phyloP scores from a whole-genome alignment of 2,113 vertebrate genomes.

The Poeciliopsis occidentalis region DNA sequence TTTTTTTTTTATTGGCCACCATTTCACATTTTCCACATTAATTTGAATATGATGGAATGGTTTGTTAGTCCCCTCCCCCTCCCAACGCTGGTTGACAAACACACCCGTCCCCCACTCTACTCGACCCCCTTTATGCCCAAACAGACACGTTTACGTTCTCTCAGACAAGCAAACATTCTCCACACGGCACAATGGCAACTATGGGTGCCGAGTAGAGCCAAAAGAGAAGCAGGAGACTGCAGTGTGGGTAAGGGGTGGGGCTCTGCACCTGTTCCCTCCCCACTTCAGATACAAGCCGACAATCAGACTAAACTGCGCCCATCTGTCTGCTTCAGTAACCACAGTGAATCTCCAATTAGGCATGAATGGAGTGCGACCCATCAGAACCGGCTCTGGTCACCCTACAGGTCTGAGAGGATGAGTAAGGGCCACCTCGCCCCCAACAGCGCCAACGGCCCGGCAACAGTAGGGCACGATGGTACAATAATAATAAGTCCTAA shows the following conservation, averaged over 20 bases:
- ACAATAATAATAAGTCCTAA: conserved; percentile 40
- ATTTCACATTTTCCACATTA: conserved; percentile 80
- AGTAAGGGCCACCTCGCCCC: conserved; percentile 61
- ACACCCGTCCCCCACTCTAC: conserved; percentile 46
- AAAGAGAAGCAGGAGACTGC: conserved; percentile 37
- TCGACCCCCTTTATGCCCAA: conserved; percentile 25
- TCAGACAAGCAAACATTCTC: neutral
- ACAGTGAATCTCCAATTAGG: conserved; percentile 74
- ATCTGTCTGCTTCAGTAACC: conserved; percentile 65
- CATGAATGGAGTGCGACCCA: conserved; percentile 73
- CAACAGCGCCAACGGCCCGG: conserved; percentile 33
- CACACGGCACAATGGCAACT: conserved; percentile 16
- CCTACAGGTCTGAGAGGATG: conserved; percentile 42
- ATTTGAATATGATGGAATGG: conserved; percentile 87
- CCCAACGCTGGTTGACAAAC: conserved; percentile 50
- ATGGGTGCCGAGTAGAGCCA: conserved; percentile 39
- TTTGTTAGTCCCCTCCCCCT: conserved; percentile 56
- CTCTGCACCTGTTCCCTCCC: conserved; percentile 62
- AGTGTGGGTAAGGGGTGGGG: conserved; percentile 58
- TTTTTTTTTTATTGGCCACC: conserved; percentile 94
- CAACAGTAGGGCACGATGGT: conserved; percentile 54
- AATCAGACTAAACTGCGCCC: conserved; percentile 53
- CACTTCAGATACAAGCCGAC: conserved; percentile 39
- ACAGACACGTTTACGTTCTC: conserved; percentile 14
- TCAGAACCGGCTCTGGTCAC: conserved; percentile 42